Evolutionary conservation across 1,140 invertebrate genomes (phyloP).

Genomic region (Lordiphosa clarofinis): DNA sequence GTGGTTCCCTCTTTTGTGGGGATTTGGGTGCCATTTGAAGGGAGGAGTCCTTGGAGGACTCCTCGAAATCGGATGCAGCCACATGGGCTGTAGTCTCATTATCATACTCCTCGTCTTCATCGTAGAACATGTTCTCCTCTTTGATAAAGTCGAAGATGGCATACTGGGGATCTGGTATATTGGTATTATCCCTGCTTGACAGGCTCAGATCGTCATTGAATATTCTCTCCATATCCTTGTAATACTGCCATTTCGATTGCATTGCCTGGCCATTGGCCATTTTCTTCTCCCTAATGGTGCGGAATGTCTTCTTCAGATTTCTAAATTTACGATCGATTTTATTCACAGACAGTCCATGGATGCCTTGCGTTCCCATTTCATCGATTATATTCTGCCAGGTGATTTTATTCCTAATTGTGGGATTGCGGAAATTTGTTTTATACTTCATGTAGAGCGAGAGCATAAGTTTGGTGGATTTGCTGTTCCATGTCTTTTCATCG

Average conservation of each 20-base stretch:
- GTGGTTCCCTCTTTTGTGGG: no score
- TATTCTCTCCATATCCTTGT: slow-evolving; percentile 3
- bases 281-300: background rate
- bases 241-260: background rate
- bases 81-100: background rate
- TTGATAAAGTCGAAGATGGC: slow-evolving; percentile 2
- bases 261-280: background rate
- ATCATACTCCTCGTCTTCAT: background rate
- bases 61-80: background rate
- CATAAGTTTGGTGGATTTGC: background rate
- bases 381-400: background rate
- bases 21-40: no score
- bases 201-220: background rate
- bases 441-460: background rate
- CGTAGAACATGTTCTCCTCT: slow-evolving; percentile 4
- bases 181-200: background rate
- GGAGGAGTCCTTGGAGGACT: background rate
- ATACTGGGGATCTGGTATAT: background rate
- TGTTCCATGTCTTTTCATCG: background rate
- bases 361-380: background rate
- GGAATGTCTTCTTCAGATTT: slow-evolving; percentile 3
- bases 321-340: slow-evolving; percentile 4
- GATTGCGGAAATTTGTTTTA: slow-evolving; percentile 1
- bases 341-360: background rate
- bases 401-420: background rate